A percentile compares a stretch with the other conserved stretches of the same genome.
Conservation (phyloP, 2,113 vertebrate genomes). For the Dryoscopus gambensis region DNA sequence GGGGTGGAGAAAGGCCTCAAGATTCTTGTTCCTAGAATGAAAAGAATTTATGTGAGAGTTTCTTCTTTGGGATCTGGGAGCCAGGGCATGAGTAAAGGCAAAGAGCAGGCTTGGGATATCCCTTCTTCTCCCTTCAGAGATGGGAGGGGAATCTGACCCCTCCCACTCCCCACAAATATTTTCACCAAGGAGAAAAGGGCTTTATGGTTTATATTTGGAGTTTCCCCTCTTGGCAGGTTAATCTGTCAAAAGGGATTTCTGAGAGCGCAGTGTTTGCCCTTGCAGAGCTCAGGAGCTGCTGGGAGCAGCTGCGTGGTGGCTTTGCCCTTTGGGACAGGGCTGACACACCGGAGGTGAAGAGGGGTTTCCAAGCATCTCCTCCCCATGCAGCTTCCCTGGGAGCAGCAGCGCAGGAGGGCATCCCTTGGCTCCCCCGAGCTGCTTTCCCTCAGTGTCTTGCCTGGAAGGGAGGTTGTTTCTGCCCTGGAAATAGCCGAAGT, state of each 20-base stretch:
- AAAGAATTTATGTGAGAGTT: not conserved
- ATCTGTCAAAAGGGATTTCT: not conserved
- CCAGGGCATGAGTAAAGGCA: not conserved
- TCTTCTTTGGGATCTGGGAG: not conserved
- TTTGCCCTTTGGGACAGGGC: not conserved
- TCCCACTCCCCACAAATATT: accelerated
- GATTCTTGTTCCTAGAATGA: not conserved
- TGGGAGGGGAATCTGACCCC: not conserved
- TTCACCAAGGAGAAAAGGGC: not conserved
- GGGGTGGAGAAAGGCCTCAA: not conserved
- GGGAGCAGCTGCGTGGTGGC: not conserved
- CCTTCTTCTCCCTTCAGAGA: not conserved
- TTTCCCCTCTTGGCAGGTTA: not conserved
- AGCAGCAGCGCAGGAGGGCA: not conserved
- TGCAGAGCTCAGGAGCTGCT: not conserved
- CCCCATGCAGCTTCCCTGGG: accelerated
- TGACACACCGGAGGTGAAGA: not conserved
- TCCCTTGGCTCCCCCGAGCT: not conserved
- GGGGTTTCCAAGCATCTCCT: not conserved
- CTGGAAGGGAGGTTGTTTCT: not conserved
- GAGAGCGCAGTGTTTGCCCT: not conserved
- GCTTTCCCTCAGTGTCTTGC: not conserved
- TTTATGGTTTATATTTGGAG: not conserved
- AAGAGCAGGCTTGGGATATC: not conserved
- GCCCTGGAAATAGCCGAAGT: not conserved